phyloP scores from a whole-genome alignment of 1,140 invertebrate species.

The Drepana arcuata region DNA sequence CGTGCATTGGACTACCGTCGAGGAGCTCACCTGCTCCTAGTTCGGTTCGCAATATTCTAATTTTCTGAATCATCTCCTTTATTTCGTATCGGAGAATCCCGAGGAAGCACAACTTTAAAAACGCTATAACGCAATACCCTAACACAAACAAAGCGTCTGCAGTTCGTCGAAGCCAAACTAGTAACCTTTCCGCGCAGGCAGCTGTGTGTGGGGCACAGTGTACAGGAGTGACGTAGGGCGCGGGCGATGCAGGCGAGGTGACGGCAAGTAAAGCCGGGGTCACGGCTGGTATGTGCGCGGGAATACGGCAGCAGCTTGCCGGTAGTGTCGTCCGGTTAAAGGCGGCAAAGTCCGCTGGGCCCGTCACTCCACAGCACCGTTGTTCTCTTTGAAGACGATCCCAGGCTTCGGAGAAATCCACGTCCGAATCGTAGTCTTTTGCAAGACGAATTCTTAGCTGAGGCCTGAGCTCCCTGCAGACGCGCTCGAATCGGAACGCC shows the following conservation, averaged over 20 bases:
- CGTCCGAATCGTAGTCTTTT: conserved; percentile 81
- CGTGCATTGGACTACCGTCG: conserved; percentile 61
- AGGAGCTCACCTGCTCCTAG: conserved; percentile 61
- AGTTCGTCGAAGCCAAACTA: conserved; percentile 82
- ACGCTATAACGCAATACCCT: conserved; percentile 91
- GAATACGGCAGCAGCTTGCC: conserved; percentile 71
- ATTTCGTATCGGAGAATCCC: conserved; percentile 90
- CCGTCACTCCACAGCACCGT: conserved; percentile 84
- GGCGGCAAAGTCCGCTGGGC: conserved; percentile 76
- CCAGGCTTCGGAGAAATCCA: conserved; percentile 84
- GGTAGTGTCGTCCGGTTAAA: conserved; percentile 62
- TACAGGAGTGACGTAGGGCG: conserved; percentile 46
- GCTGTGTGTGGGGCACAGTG: conserved; percentile 56
- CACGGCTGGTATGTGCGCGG: conserved; percentile 49
- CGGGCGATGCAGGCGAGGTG: conserved; percentile 73
- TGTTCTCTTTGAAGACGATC: conserved; percentile 83
- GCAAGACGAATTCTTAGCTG: conserved; percentile 73
- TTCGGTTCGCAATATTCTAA: conserved; percentile 75
- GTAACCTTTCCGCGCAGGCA: conserved; percentile 81
- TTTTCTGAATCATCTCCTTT: conserved; percentile 93
- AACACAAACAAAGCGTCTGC: conserved; percentile 87
- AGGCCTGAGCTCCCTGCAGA: conserved; percentile 80
- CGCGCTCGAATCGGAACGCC: conserved; percentile 85
- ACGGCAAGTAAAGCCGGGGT: conserved; percentile 76
- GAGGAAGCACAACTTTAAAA: conserved; percentile 91